These are phyloP conservation scores for Diarsia mendica DNA, from an alignment of 2,888 invertebrate genomes.

Conservation along the genomic window DNA sequence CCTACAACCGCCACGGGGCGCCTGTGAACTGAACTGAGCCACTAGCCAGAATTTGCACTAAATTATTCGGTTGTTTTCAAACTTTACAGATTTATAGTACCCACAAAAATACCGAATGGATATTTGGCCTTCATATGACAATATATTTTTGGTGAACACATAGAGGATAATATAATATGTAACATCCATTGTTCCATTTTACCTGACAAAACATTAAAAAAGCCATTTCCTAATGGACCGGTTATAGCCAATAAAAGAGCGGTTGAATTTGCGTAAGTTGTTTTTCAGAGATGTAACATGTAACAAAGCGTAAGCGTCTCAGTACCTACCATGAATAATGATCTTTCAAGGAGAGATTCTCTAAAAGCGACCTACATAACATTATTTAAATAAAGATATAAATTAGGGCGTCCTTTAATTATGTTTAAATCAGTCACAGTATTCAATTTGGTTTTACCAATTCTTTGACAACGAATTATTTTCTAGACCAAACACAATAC, in stretches of 20 bases:
- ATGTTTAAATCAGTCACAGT: not conserved
- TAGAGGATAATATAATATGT: constrained; percentile 11
- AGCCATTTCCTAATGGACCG: constrained; percentile 53
- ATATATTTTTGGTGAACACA: constrained; percentile 39
- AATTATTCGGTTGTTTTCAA: constrained; percentile 48
- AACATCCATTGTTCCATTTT: constrained; percentile 34
- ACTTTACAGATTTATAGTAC: constrained; percentile 17
- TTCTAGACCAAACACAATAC: not conserved
- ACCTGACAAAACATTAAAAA: constrained; percentile 43
- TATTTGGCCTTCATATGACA: constrained; percentile 21
- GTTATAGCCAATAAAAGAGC: constrained; percentile 52
- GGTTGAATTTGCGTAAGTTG: constrained; percentile 39
- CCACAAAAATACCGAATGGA: constrained; percentile 20
- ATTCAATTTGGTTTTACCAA: not conserved
- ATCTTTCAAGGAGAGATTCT: constrained; percentile 13
- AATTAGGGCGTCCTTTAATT: not conserved
- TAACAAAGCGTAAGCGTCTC: constrained; percentile 7
- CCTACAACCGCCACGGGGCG: constrained; percentile 56
- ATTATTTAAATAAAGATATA: not conserved
- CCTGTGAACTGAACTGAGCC: constrained; percentile 58
- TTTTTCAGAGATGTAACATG: constrained; percentile 31
- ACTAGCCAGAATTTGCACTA: constrained; percentile 34
- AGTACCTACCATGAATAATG: constrained; percentile 23
- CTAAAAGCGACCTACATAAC: not conserved
- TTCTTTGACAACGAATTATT: not conserved